Evolutionary conservation across 2,888 invertebrate species (phyloP).

Genomic region (Chrysolina americana): DNA sequence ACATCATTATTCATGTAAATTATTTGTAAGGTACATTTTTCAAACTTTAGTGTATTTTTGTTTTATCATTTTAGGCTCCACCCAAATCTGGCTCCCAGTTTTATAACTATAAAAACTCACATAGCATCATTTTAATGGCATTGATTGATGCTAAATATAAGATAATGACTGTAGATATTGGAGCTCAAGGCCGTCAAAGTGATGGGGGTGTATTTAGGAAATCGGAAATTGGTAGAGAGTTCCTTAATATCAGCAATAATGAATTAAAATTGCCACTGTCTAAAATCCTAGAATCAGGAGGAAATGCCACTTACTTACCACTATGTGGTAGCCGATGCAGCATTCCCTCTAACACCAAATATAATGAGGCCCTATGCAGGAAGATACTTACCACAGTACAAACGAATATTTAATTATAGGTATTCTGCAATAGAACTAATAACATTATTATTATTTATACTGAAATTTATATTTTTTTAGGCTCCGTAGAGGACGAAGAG

Average conservation of each 20-base stretch:
- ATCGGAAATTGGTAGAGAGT: conserved; percentile 22
- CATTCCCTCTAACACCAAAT: conserved; percentile 26
- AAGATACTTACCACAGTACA: conserved; percentile 14
- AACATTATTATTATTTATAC: neutral
- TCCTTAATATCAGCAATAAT: conserved; percentile 6
- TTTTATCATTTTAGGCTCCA: conserved; percentile 27
- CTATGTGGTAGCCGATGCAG: conserved; percentile 27
- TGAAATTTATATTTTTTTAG: neutral
- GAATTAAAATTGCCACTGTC: conserved; percentile 16
- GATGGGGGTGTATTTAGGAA: conserved; percentile 34
- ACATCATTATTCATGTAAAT: conserved; percentile 24
- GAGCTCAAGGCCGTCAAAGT: conserved; percentile 32
- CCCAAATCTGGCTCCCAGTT: conserved; percentile 33
- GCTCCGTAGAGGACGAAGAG: neutral
- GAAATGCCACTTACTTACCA: conserved; percentile 3
- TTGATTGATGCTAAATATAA: conserved; percentile 28
- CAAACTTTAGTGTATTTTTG: conserved; percentile 11
- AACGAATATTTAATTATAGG: conserved; percentile 32
- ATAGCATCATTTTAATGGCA: conserved; percentile 30
- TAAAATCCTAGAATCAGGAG: neutral
- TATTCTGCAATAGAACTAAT: neutral
- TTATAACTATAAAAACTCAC: conserved; percentile 29
- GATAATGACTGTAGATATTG: conserved; percentile 30
- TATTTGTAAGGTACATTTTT: conserved; percentile 21
- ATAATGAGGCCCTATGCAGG: conserved; percentile 30